phyloP scores from a whole-genome alignment of 1,140 invertebrate genomes.

The Dryas iulia region DNA sequence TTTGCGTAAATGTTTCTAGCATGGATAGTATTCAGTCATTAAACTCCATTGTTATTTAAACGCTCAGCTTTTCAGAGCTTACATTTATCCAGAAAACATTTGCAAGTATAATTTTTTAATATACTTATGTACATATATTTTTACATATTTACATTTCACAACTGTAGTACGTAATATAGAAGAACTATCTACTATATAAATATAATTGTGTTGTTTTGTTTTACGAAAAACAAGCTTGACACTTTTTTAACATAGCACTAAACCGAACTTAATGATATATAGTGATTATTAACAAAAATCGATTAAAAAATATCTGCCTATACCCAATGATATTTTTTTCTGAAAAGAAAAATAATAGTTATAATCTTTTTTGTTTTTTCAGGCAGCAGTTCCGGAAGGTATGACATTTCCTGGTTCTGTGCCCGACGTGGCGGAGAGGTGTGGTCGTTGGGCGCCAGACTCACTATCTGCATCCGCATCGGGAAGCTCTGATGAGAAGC shows the following conservation, averaged over 20 bases:
- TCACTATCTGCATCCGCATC: conserved; percentile 73
- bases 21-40: conserved; percentile 7
- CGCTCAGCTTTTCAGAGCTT: neutral
- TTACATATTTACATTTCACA: neutral
- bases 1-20: neutral
- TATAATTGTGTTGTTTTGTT: too few species aligned
- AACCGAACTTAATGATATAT: too few species aligned
- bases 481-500: conserved; percentile 76
- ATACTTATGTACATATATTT: neutral
- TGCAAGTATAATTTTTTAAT: neutral
- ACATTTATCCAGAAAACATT: conserved; percentile 3
- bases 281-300: too few species aligned
- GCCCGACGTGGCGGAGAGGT: conserved; percentile 77
- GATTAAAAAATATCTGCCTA: too few species aligned
- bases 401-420: conserved; percentile 75
- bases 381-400: conserved; percentile 74
- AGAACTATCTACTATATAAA: too few species aligned
- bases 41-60: conserved; percentile 11
- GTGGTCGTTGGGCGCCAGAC: conserved; percentile 75
- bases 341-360: neutral
- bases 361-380: conserved; percentile 36
- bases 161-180: neutral
- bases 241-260: too few species aligned
- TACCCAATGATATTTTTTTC: too few species aligned
- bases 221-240: too few species aligned